These are phyloP conservation scores for Alligator sinensis DNA, from an alignment of 2,113 vertebrate genomes.

Conservation along the genomic window DNA sequence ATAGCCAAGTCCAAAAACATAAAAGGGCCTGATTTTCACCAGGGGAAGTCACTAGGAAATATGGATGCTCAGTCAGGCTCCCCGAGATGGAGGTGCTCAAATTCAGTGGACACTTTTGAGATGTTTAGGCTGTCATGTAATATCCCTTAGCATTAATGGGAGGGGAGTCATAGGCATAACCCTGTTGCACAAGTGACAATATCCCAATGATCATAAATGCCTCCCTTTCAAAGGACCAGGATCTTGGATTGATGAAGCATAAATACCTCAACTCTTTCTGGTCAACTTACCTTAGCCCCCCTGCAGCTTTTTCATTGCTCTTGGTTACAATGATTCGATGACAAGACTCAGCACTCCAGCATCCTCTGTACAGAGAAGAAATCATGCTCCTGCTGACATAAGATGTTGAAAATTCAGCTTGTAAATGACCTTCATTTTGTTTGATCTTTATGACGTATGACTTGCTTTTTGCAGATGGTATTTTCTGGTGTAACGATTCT, in stretches of 20 bases:
- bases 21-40: neutral
- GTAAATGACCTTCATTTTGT: constrained; percentile 81
- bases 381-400: constrained; percentile 22
- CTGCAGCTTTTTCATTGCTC: neutral
- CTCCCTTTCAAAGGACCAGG: neutral
- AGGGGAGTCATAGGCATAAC: neutral
- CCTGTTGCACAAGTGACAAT: neutral
- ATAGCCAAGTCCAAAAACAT: rapidly evolving
- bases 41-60: neutral
- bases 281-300: neutral
- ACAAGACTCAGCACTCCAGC: neutral
- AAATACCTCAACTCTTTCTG: constrained; percentile 77
- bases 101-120: neutral
- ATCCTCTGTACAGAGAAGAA: constrained; percentile 66
- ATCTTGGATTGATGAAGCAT: neutral
- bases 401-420: constrained; percentile 76
- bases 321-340: rapidly evolving
- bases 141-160: neutral
- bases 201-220: neutral
- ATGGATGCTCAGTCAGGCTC: neutral
- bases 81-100: neutral
- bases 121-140: rapidly evolving
- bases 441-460: constrained; percentile 82
- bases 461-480: constrained; percentile 79
- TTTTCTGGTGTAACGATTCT: constrained; percentile 88